Percentiles rank a stretch among this genome's conserved stretches.
Conservation (phyloP, 1,140 invertebrate genomes). For the Cecropterus lyciades region DNA sequence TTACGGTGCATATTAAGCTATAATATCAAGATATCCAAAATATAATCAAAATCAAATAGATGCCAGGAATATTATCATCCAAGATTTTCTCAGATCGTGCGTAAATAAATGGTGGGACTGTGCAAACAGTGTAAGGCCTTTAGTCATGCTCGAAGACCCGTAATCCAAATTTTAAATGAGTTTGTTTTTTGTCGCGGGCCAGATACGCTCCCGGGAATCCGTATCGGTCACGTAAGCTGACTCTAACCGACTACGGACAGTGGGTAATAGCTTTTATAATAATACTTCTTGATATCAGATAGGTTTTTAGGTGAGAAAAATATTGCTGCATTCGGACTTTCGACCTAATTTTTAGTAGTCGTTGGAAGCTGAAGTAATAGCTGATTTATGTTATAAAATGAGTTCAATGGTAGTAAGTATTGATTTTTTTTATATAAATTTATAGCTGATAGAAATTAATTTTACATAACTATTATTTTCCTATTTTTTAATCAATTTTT, state of each 20-base stretch:
- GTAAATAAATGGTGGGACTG: conserved; percentile 66
- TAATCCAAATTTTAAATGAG: conserved; percentile 76
- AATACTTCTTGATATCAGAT: conserved; percentile 1
- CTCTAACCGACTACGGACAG: conserved; percentile 31
- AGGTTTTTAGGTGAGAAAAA: conserved; percentile 1
- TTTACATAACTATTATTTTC: not conserved
- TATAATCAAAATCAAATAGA: conserved; percentile 23
- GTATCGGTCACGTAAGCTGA: conserved; percentile 49
- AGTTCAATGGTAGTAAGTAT: too few relatives aligned
- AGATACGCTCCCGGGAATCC: conserved; percentile 44
- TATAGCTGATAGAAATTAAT: not conserved
- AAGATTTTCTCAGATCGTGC: conserved; percentile 64
- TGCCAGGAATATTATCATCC: conserved; percentile 39
- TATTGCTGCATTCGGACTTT: not conserved
- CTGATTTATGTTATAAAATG: too few relatives aligned
- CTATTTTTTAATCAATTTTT: too few relatives aligned
- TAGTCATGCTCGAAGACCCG: conserved; percentile 53
- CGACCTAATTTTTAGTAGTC: too few relatives aligned
- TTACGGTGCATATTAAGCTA: too few relatives aligned
- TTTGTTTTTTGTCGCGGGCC: conserved; percentile 75
- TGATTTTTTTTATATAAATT: not conserved
- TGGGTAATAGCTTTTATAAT: conserved; percentile 37
- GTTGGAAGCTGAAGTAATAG: too few relatives aligned
- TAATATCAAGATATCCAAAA: not conserved
- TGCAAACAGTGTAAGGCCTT: conserved; percentile 69